These are phyloP conservation scores for Campoletis sonorensis DNA, from an alignment of 1,140 invertebrate genomes.

Conservation along the genomic window DNA sequence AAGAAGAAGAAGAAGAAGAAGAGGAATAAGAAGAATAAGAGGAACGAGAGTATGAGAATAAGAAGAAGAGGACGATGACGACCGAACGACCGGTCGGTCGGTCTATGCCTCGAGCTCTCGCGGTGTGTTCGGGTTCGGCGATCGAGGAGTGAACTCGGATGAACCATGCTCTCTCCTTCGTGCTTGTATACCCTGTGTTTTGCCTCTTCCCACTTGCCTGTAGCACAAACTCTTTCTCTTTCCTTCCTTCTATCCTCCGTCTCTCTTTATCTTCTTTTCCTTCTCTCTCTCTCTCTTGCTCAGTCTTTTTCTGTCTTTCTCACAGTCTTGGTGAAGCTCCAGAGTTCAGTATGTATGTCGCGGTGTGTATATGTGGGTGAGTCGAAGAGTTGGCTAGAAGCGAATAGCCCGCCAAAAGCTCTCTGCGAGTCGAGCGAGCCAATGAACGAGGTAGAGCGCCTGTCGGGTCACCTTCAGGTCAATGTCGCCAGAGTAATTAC, in stretches of 20 bases:
- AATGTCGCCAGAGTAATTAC: slow-evolving; percentile 71
- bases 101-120: slow-evolving; percentile 19
- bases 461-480: slow-evolving; percentile 68
- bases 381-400: slow-evolving; percentile 44
- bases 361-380: slow-evolving; percentile 51
- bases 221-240: background rate
- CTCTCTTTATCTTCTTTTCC: background rate
- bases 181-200: slow-evolving; percentile 13
- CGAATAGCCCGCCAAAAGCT: slow-evolving; percentile 13
- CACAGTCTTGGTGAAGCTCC: background rate
- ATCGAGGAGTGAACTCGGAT: slow-evolving; percentile 72
- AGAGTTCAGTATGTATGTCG: slow-evolving; percentile 31
- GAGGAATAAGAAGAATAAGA: background rate
- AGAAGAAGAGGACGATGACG: slow-evolving; percentile 28
- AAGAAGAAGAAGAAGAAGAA: slow-evolving; percentile 1
- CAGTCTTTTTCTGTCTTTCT: background rate
- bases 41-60: background rate
- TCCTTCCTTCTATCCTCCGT: background rate
- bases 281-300: background rate
- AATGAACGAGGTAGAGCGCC: slow-evolving; percentile 52
- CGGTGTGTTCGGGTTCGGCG: slow-evolving; percentile 66
- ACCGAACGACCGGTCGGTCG: slow-evolving; percentile 34
- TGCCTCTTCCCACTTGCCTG: background rate
- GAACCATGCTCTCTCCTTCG: slow-evolving; percentile 57
- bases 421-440: slow-evolving; percentile 54